phyloP scores from a whole-genome alignment of 2,888 invertebrate species.

The Octodonta nipae region DNA sequence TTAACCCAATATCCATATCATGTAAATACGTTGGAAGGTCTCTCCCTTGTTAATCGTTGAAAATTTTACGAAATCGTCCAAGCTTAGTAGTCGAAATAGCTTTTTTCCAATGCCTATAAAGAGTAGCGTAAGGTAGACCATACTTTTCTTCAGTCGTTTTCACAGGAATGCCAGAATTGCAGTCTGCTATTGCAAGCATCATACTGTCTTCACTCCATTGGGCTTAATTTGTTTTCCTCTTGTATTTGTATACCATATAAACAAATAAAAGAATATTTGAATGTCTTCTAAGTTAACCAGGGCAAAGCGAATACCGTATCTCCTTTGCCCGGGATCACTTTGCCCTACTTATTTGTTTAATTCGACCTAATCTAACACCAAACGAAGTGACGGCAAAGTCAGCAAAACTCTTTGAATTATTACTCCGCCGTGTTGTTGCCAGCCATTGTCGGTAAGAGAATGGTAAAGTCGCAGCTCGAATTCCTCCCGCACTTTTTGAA shows the following conservation, averaged over 20 bases:
- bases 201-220: conserved; percentile 1
- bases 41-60: not conserved
- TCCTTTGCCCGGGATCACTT: too few species aligned
- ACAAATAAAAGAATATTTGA: not conserved
- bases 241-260: conserved; percentile 2
- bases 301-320: too few species aligned
- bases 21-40: not conserved
- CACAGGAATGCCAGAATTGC: conserved; percentile 1
- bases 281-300: too few species aligned
- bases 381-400: too few species aligned
- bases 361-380: too few species aligned
- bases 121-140: not conserved
- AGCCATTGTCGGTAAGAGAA: too few species aligned
- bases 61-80: conserved; percentile 1
- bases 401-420: too few species aligned
- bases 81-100: not conserved
- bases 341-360: too few species aligned
- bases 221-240: conserved; percentile 2
- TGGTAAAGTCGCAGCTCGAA: too few species aligned
- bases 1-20: conserved; percentile 2
- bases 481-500: too few species aligned
- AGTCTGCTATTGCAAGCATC: conserved; percentile 2
- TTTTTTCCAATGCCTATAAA: conserved; percentile 1
- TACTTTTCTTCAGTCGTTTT: not conserved
- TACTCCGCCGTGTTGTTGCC: too few species aligned